Base-by-base conservation (phyloP, 37 sponge, comb jelly and placozoan species). In the Crambe crambe region DNA sequence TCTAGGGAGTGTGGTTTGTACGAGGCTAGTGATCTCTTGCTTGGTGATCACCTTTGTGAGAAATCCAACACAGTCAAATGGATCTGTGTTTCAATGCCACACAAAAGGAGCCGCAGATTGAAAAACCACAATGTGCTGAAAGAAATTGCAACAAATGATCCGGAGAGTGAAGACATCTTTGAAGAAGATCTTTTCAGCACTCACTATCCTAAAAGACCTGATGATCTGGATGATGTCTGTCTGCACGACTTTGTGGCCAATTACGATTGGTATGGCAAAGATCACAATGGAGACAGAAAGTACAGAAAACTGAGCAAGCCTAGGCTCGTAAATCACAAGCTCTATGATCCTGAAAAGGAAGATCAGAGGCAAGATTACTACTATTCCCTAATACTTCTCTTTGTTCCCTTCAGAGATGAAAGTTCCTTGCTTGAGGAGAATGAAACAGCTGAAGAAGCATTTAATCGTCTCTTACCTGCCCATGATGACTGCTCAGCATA, bases 21-120 rank as follows among this genome's bases (percentile, higher is more conserved):
- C 47, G 85, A 83, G 70, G 75, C 75, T 8, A 74, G 75, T 58
- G 89, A 89, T 63, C 74, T n/a, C n/a, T n/a, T n/a, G n/a, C n/a
- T n/a, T n/a, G n/a, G n/a, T n/a, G n/a, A n/a, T n/a, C n/a, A n/a
- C n/a, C n/a, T n/a, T n/a, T n/a, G n/a, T n/a, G n/a, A n/a, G n/a
- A n/a, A n/a, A n/a, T n/a, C n/a, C n/a, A n/a, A n/a, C n/a, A n/a
- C n/a, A n/a, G n/a, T n/a, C n/a, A n/a, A n/a, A n/a, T n/a, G n/a
- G n/a, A n/a, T n/a, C n/a, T n/a, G n/a, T n/a, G n/a, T n/a, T n/a
- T n/a, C n/a, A n/a, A n/a, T n/a, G n/a, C n/a, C n/a, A n/a, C n/a
- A n/a, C n/a, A n/a, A n/a, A n/a, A n/a, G n/a, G n/a, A n/a, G n/a
- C n/a, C n/a, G n/a, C n/a, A n/a, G n/a, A n/a, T n/a, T n/a, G n/a